Evolutionary conservation across 2,113 vertebrate species (phyloP), one percentile per base, ranked within the genome.

Genomic region (Sturnus vulgaris): DNA sequence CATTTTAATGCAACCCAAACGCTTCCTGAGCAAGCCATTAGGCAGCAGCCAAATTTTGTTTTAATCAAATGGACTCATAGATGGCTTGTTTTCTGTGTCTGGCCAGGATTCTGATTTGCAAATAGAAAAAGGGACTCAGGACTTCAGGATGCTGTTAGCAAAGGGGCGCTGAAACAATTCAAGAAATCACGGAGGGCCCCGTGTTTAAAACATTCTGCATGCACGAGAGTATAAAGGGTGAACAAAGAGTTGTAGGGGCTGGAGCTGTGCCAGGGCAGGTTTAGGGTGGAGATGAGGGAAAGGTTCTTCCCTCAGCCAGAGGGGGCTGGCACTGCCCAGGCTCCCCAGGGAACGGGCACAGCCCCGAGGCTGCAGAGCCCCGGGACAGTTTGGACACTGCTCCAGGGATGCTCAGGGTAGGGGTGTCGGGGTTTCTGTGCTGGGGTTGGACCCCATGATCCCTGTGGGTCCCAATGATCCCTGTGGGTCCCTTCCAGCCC

Each of bases 1-100:
- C 95, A 92, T 97, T 97, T 96, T 91, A 92, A 95, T 96, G 96
- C 89, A 92, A 31, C 82, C 77, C 95, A 84, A 96, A 97, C 2
- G 3, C 96, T 97, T 97, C 96, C 94, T 96, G 96, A 93, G 78
- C 60, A 13, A 92, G 70, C 61, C 91, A 92, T 95, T 95, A 92
- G 95, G 61, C 89, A 91, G 94, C 86, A 82, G 93, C 96, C 96
- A 96, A 92, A 92, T 93, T 95, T 97, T 95, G 79, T 86, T 96
- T 93, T 90, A 90, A 94, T 94, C 91, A 81, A 90, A 86, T 39
- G 76, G 91, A 49, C 91, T 95, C 91, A 79, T 60, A 92, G 93
- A 79, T 95, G 86, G 65, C 70, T 76, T 79, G 93, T 95, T 95
- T 87, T 91, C 75, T 92, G 59, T 84, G 91, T 95, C 89, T 96